phyloP scores from a whole-genome alignment of 2,113 vertebrate species.

The Bagarius yarrelli region DNA sequence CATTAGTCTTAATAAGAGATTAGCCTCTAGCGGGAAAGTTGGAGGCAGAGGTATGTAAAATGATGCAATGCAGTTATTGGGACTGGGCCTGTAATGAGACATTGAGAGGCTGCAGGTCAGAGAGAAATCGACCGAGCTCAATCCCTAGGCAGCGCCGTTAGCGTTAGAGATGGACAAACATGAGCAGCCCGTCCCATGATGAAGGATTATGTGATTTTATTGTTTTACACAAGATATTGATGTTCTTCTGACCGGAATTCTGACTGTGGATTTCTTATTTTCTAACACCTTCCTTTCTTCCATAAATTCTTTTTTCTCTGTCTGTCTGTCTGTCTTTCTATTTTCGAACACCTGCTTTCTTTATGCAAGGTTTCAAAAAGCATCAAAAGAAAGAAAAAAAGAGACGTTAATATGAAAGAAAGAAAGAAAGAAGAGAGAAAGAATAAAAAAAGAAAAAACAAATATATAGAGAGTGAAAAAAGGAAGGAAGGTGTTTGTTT shows the following conservation, averaged over 20 bases:
- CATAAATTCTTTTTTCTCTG: too few relatives aligned
- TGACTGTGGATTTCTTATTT: not conserved
- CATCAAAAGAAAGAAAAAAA: too few relatives aligned
- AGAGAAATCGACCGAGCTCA: not conserved
- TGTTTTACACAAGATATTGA: conserved; percentile 39
- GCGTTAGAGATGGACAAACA: conserved; percentile 23
- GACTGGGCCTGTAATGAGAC: conserved; percentile 49
- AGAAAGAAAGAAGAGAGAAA: too few relatives aligned
- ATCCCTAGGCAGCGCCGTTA: conserved; percentile 4
- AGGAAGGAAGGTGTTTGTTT: too few relatives aligned
- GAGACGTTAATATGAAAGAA: too few relatives aligned
- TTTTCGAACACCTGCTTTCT: too few relatives aligned
- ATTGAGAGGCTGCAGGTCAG: conserved; percentile 40
- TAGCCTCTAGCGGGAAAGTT: conserved; percentile 36
- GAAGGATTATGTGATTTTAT: conserved; percentile 43
- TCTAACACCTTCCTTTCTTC: too few relatives aligned
- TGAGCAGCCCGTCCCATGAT: conserved; percentile 30
- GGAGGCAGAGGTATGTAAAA: not conserved
- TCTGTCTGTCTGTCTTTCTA: too few relatives aligned
- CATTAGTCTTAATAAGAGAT: conserved; percentile 59
- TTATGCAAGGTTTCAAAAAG: too few relatives aligned
- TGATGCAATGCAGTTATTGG: conserved; percentile 41
- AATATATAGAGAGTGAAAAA: too few relatives aligned
- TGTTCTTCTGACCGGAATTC: not conserved
- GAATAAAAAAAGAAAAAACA: too few relatives aligned